Percentiles rank a stretch among this genome's conserved stretches.
These are phyloP conservation scores for Agelastica alni DNA, from an alignment of 2,888 invertebrate genomes.

Conservation along the genomic window DNA sequence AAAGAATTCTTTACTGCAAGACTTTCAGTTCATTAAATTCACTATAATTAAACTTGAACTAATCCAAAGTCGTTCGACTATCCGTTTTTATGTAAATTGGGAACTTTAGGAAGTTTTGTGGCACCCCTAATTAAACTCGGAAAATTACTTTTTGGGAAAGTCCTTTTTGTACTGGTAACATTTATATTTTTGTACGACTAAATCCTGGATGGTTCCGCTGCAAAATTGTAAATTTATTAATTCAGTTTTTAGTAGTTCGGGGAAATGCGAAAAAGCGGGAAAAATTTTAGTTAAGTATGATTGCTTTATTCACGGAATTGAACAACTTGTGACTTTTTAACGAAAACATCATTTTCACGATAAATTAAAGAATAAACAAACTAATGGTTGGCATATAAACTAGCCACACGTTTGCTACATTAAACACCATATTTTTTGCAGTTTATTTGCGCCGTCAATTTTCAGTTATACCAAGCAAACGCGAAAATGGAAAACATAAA, in stretches of 20 bases:
- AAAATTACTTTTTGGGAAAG: constrained; percentile 13
- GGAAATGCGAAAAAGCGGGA: too few species aligned
- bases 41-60: constrained; percentile 12
- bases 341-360: too few species aligned
- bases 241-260: too few species aligned
- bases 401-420: too few species aligned
- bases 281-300: too few species aligned
- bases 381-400: too few species aligned
- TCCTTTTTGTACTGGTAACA: constrained; percentile 1
- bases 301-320: too few species aligned
- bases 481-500: constrained; percentile 6
- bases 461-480: neutral
- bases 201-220: neutral
- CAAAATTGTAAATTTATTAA: neutral
- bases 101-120: constrained; percentile 4
- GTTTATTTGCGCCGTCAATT: constrained; percentile 3
- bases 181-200: constrained; percentile 7
- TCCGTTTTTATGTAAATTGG: constrained; percentile 15
- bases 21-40: neutral
- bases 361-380: too few species aligned
- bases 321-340: too few species aligned
- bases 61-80: constrained; percentile 16
- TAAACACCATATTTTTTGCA: too few species aligned
- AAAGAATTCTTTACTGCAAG: neutral
- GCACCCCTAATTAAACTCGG: constrained; percentile 12